phyloP scores from a whole-genome alignment of 2,888 invertebrate species.

The Dorcus parallelipipedus region DNA sequence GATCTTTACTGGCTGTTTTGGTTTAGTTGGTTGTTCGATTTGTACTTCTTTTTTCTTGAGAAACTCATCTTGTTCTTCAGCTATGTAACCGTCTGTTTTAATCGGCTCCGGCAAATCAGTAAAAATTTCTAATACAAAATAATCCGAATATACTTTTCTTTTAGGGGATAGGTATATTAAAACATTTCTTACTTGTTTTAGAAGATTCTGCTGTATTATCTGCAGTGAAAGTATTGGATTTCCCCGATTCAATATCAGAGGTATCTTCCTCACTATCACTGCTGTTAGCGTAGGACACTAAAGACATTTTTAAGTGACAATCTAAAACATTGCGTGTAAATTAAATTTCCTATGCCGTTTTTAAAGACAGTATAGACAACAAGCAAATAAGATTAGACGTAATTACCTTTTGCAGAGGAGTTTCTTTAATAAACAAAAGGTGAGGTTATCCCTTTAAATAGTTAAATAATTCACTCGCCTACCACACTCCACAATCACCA shows the following conservation, averaged over 20 bases:
- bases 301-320: conserved; percentile 49
- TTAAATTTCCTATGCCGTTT: no score
- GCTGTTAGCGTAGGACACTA: conserved; percentile 61
- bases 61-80: conserved; percentile 64
- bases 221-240: conserved; percentile 34
- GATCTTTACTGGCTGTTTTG: conserved; percentile 55
- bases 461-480: no score
- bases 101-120: conserved; percentile 54
- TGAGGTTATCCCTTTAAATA: no score
- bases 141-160: not conserved
- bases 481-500: no score
- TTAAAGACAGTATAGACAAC: no score
- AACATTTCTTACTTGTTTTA: not conserved
- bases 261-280: conserved; percentile 49
- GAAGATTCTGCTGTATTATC: not conserved
- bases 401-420: no score
- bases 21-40: conserved; percentile 31
- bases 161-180: not conserved
- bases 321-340: no score
- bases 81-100: conserved; percentile 24
- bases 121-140: conserved; percentile 25
- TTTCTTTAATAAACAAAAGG: no score
- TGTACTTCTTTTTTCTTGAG: conserved; percentile 57
- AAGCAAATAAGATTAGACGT: no score
- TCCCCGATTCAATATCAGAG: conserved; percentile 41